These are phyloP conservation scores for Rhabditophanes sp. DNA, from an alignment of 2,888 invertebrate genomes.

Conservation along the genomic window DNA sequence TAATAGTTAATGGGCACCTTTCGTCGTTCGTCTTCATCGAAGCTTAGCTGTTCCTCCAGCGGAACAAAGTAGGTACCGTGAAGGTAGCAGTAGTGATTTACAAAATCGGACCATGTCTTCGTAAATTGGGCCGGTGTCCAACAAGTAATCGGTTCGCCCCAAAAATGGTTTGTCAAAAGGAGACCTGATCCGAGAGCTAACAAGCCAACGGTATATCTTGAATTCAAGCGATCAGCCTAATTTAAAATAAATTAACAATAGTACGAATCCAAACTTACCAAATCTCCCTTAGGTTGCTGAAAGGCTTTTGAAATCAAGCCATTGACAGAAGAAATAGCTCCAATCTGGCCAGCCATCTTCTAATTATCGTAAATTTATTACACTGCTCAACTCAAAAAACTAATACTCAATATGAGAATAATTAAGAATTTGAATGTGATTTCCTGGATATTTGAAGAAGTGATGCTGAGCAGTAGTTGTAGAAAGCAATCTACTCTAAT, in stretches of 20 bases:
- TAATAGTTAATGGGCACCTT: slow-evolving; percentile 34
- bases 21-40: slow-evolving; percentile 23
- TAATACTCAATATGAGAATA: no score
- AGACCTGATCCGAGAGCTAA: slow-evolving; percentile 30
- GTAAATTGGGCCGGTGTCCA: slow-evolving; percentile 42
- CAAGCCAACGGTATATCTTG: slow-evolving; percentile 30
- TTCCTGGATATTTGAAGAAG: no score
- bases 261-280: slow-evolving; percentile 21
- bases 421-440: no score
- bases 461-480: no score
- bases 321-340: slow-evolving; percentile 36
- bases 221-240: slow-evolving; percentile 38
- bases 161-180: slow-evolving; percentile 32
- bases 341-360: slow-evolving; percentile 29
- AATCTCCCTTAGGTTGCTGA: slow-evolving; percentile 40
- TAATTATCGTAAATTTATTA: no score
- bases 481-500: no score
- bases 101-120: slow-evolving; percentile 32
- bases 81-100: slow-evolving; percentile 42
- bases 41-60: slow-evolving; percentile 25
- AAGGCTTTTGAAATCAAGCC: slow-evolving; percentile 35
- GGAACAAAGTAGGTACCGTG: slow-evolving; percentile 40
- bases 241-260: slow-evolving; percentile 3
- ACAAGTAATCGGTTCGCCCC: slow-evolving; percentile 38
- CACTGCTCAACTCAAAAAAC: no score